A percentile compares a stretch with the other conserved stretches of the same genome.
phyloP scores from a whole-genome alignment of 1,140 invertebrate genomes.

The Macrostomum lignano region DNA sequence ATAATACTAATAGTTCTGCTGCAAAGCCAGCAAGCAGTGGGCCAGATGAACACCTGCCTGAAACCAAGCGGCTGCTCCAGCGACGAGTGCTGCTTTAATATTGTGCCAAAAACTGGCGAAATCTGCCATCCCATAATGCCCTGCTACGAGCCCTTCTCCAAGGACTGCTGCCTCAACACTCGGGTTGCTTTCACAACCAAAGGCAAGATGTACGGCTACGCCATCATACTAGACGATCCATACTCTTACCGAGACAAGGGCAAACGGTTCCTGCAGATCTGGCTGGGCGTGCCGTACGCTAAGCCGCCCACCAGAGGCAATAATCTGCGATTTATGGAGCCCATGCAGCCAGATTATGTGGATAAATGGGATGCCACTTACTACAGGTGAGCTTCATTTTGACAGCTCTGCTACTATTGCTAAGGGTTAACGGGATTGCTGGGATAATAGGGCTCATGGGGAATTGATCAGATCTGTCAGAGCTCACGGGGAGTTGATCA shows the following conservation, averaged over 20 bases:
- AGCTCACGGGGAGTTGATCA: too few species aligned
- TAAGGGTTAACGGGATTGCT: too few species aligned
- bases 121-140: background rate
- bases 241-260: background rate
- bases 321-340: conserved; percentile 7
- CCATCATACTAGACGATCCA: background rate
- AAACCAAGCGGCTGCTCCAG: background rate
- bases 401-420: too few species aligned
- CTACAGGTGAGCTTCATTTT: too few species aligned
- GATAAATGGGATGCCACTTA: too few species aligned
- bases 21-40: too few species aligned
- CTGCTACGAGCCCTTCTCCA: background rate
- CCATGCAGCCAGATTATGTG: conserved; percentile 7
- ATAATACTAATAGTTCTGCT: too few species aligned
- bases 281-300: conserved; percentile 3
- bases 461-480: too few species aligned
- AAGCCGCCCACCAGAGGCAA: conserved; percentile 1
- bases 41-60: conserved; percentile 3
- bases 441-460: too few species aligned
- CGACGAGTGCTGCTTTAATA: conserved; percentile 6
- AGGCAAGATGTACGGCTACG: conserved; percentile 1
- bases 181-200: background rate
- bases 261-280: conserved; percentile 1
- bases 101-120: background rate
- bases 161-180: conserved; percentile 4